Conservation (phyloP, 2,797 vertebrate species). For the Paramormyrops hopkinsi region DNA sequence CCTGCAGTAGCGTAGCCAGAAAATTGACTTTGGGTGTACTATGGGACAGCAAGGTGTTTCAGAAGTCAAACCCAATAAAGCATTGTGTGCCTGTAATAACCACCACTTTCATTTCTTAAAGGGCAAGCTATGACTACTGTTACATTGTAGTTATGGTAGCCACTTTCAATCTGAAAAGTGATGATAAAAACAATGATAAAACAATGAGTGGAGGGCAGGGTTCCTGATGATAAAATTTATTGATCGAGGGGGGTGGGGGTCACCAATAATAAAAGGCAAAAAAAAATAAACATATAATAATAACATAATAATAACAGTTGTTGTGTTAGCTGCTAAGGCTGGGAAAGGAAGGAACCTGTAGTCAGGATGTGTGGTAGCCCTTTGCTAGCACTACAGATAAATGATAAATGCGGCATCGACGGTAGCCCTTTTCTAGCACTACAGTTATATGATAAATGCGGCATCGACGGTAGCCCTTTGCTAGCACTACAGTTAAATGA, state of each 20-base stretch:
- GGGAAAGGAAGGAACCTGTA: background rate
- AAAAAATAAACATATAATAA: background rate
- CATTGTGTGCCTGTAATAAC: background rate
- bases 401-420: too few relatives aligned
- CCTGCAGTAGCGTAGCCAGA: background rate
- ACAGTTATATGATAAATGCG: background rate
- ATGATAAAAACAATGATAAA: background rate
- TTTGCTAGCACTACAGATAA: too few relatives aligned
- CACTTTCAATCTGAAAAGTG: background rate
- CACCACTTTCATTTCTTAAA: background rate
- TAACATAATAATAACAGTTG: background rate
- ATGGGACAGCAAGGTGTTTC: background rate
- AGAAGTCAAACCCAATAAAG: background rate
- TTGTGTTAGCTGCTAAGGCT: background rate
- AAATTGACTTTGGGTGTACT: background rate
- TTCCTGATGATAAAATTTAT: background rate
- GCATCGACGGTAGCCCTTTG: too few relatives aligned
- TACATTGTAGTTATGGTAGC: background rate
- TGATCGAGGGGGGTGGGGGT: background rate
- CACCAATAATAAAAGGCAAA: background rate
- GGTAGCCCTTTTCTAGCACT: background rate
- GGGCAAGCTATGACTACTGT: background rate
- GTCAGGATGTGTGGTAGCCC: background rate
- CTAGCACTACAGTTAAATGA: too few relatives aligned
- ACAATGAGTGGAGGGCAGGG: background rate